Percentiles rank a stretch among this genome's conserved stretches.
These are phyloP conservation scores for Ligdia adustata DNA, from an alignment of 2,888 invertebrate genomes.

Conservation along the genomic window DNA sequence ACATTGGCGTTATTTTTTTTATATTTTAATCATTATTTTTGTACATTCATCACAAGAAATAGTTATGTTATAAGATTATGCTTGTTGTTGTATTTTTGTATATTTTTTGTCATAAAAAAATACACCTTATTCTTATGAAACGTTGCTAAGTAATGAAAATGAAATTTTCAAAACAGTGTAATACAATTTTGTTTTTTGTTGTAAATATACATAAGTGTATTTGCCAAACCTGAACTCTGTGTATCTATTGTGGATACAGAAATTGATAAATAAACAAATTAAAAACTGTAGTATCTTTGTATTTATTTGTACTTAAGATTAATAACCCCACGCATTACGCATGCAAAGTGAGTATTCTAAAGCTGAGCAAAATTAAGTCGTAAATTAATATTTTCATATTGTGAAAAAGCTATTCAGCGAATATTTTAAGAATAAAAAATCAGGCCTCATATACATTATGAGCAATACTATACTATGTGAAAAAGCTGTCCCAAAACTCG, in stretches of 20 bases:
- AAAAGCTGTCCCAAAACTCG: too few relatives aligned
- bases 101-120: conserved; percentile 37
- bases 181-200: conserved; percentile 45
- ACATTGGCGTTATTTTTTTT: conserved; percentile 52
- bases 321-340: too few relatives aligned
- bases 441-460: too few relatives aligned
- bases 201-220: conserved; percentile 63
- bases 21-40: conserved; percentile 43
- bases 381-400: too few relatives aligned
- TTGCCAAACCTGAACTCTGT: conserved; percentile 63
- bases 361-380: too few relatives aligned
- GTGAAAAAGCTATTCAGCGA: too few relatives aligned
- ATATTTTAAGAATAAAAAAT: too few relatives aligned
- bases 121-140: conserved; percentile 10
- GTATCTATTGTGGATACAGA: conserved; percentile 82
- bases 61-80: conserved; percentile 46
- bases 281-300: conserved; percentile 37
- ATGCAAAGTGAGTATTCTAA: too few relatives aligned
- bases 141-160: conserved; percentile 42
- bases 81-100: conserved; percentile 61
- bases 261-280: conserved; percentile 81
- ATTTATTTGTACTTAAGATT: background rate
- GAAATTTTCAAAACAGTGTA: conserved; percentile 43
- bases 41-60: conserved; percentile 58
- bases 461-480: too few relatives aligned